Evolutionary conservation across 2,888 invertebrate genomes (phyloP).

Genomic region (Drosophila antonietae): DNA sequence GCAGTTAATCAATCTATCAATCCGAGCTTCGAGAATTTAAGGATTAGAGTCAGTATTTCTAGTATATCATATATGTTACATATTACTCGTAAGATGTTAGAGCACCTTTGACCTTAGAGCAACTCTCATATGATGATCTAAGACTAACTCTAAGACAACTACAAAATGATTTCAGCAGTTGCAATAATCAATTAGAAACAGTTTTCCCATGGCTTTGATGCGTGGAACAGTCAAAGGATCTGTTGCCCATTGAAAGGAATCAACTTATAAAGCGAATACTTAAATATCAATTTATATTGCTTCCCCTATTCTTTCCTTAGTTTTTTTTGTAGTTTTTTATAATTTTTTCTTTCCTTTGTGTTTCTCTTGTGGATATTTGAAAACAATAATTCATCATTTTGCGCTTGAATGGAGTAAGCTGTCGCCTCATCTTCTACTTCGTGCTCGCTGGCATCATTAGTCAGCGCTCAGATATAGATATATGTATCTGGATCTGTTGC

Average conservation of each 20-base stretch:
- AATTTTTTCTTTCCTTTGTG: slow-evolving; percentile 26
- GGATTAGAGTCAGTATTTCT: neutral
- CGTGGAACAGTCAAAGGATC: slow-evolving; percentile 1
- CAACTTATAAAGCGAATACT: slow-evolving; percentile 55
- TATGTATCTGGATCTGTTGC: slow-evolving; percentile 7
- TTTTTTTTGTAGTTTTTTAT: neutral
- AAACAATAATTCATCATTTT: slow-evolving; percentile 70
- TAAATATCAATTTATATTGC: slow-evolving; percentile 68
- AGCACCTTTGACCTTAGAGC: neutral
- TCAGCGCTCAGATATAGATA: slow-evolving; percentile 17
- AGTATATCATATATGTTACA: neutral
- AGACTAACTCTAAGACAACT: too few species aligned
- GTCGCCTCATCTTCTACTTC: slow-evolving; percentile 2
- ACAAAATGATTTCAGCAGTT: neutral
- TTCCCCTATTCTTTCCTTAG: neutral
- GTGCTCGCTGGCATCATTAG: slow-evolving; percentile 13
- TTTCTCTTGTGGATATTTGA: slow-evolving; percentile 22
- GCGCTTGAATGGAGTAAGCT: slow-evolving; percentile 29
- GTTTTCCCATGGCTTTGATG: slow-evolving; percentile 6
- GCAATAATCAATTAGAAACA: slow-evolving; percentile 6
- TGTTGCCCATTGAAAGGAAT: slow-evolving; percentile 26
- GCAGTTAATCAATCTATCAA: neutral
- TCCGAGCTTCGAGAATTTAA: neutral
- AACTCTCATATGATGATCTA: neutral
- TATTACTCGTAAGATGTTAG: neutral